Conservation (phyloP, 2,888 invertebrate species). For the Oligia latruncula region DNA sequence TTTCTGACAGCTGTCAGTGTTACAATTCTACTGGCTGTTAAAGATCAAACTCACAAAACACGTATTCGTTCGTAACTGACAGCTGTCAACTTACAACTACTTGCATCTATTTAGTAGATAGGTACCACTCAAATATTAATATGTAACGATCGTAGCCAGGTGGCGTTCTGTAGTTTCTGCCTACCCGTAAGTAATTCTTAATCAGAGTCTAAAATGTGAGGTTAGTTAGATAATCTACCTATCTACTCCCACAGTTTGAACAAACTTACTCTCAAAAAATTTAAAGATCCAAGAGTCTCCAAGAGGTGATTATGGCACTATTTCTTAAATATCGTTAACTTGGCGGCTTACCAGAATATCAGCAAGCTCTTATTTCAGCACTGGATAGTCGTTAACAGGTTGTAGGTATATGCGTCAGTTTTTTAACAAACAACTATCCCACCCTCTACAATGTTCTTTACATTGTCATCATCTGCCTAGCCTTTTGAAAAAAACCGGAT, state of each 20-base stretch:
- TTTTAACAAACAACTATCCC: neutral
- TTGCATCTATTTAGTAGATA: too few relatives aligned
- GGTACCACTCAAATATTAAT: too few relatives aligned
- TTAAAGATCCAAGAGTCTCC: neutral
- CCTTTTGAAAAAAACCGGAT: neutral
- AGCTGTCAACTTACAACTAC: neutral
- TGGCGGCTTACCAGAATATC: constrained; percentile 38
- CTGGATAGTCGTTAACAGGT: constrained; percentile 6
- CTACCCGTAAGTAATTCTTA: neutral
- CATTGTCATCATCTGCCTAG: neutral
- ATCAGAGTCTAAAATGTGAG: neutral
- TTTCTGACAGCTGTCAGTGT: neutral
- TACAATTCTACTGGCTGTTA: neutral
- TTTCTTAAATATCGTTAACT: constrained; percentile 9
- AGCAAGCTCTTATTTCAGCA: constrained; percentile 1
- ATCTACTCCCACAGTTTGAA: too few relatives aligned
- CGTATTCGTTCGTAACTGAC: neutral
- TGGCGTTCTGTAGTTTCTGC: too few relatives aligned
- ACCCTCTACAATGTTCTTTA: neutral
- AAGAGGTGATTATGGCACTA: constrained; percentile 22
- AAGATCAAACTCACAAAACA: too few relatives aligned
- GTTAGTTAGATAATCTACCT: neutral
- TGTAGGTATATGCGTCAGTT: neutral
- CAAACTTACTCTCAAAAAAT: neutral
- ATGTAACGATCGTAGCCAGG: too few relatives aligned